Conservation (phyloP, 2,888 invertebrate genomes). For the Meandrusa payeni region DNA sequence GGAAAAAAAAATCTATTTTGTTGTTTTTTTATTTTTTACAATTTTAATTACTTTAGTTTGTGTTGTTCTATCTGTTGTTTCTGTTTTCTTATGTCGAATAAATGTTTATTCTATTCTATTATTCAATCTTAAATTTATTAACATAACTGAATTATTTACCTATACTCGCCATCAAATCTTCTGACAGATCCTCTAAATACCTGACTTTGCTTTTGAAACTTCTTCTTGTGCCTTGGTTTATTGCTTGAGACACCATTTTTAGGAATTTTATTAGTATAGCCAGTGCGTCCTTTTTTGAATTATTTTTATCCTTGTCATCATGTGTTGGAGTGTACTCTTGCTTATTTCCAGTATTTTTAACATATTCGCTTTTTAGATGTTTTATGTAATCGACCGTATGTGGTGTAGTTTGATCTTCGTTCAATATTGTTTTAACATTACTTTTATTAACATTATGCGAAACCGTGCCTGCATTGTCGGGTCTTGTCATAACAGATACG, state of each 20-base stretch:
- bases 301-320: constrained; percentile 19
- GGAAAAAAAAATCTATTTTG: too few relatives aligned
- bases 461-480: too few relatives aligned
- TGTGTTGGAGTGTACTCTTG: constrained; percentile 5
- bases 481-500: too few relatives aligned
- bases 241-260: constrained; percentile 61
- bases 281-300: constrained; percentile 43
- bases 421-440: too few relatives aligned
- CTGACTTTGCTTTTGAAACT: constrained; percentile 78
- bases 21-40: too few relatives aligned
- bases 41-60: too few relatives aligned
- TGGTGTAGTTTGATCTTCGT: neutral
- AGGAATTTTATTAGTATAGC: constrained; percentile 55
- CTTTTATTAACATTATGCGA: too few relatives aligned
- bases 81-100: too few relatives aligned
- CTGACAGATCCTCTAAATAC: constrained; percentile 80
- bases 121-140: too few relatives aligned
- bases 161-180: constrained; percentile 83
- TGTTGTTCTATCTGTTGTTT: too few relatives aligned
- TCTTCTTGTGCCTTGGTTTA: constrained; percentile 57
- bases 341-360: constrained; percentile 19
- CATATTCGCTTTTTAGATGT: constrained; percentile 17
- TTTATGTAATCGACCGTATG: constrained; percentile 1
- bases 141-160: too few relatives aligned
- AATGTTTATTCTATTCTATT: too few relatives aligned